A percentile compares a stretch with the other conserved stretches of the same genome.
Evolutionary conservation across 2,888 invertebrate genomes (phyloP).

Genomic region (Gymnocheta viridis): DNA sequence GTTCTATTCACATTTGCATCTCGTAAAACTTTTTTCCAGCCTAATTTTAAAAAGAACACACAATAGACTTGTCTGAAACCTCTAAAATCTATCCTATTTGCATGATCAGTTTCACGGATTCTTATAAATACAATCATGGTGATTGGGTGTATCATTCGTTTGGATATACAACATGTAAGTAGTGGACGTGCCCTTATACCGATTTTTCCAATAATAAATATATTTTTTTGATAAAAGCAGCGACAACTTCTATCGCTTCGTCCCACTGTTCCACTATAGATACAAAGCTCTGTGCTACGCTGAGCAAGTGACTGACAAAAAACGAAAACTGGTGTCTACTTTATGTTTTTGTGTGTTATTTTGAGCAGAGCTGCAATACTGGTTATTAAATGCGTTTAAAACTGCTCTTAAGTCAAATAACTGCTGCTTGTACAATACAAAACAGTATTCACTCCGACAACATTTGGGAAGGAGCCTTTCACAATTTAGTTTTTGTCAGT

Average conservation of each 20-base stretch:
- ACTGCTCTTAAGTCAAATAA: conserved; percentile 56
- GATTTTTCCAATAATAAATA: too few species aligned
- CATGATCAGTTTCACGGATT: too few species aligned
- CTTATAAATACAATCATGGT: too few species aligned
- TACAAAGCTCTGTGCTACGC: background rate
- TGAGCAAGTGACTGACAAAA: conserved; percentile 23
- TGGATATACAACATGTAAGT: too few species aligned
- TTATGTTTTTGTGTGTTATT: conserved; percentile 26
- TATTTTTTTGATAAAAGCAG: too few species aligned
- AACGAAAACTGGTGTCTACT: conserved; percentile 42
- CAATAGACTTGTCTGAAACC: too few species aligned
- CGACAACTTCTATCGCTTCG: background rate
- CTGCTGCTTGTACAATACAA: background rate
- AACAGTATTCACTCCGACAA: background rate
- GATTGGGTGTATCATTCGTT: too few species aligned
- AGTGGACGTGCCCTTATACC: too few species aligned
- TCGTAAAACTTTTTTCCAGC: too few species aligned
- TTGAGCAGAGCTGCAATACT: conserved; percentile 55
- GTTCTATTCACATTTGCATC: too few species aligned
- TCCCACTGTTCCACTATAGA: background rate
- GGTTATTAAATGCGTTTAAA: conserved; percentile 67
- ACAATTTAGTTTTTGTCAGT: background rate
- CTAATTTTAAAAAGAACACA: too few species aligned
- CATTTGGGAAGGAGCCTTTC: conserved; percentile 26
- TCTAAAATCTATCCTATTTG: too few species aligned